Evolutionary conservation across 2,888 invertebrate genomes (phyloP), one percentile per base, ranked within the genome.

Genomic region (Trypoxylon attenuatum): DNA sequence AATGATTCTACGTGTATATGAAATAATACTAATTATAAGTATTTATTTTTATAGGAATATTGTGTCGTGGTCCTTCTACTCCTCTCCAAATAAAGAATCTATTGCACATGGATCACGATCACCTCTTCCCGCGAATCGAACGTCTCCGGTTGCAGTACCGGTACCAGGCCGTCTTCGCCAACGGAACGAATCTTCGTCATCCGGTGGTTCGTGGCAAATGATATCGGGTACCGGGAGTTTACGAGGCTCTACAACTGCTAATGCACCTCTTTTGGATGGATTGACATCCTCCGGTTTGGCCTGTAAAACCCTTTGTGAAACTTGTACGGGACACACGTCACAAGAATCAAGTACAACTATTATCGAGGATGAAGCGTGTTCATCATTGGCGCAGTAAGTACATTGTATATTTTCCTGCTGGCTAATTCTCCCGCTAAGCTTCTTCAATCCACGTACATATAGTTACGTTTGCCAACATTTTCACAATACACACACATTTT

Each of bases 181-280:
- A 76, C 88, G 91, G 21, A 90, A 91, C 70, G 91, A 91, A 49
- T 91, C 91, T 10, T 90, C 91, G 27, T 87, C 89, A 47, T 89
- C 89, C 68, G 88, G 88, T 43, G 91, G 91, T 55, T 92, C 92
- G 76, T 93, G 93, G 93, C 92, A 92, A 82, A 89, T 93, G 82
- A 91, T 93, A 61, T 91, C 91, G 6, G 91, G 90, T 5, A 90
- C 92, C 6, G 93, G 93, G 15, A 93, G 92, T 82, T 81, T 91
- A 42, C 86, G 90, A 18, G 89, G 90, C 42, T 89, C 90, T 5
- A 88, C 89, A 6, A 88, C 89, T 6, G 84, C 85, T 43, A 87
- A 85, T 61, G 80, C 82, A 16, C 70, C 78, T 33, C 77, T 84
- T 39, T 72, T 80, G 4, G 85, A 84, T n/a, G 82, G 79, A 15